Percentiles rank a stretch among this genome's conserved stretches.
Conservation (phyloP, 1,140 invertebrate species). For the Laupala kohalensis region DNA sequence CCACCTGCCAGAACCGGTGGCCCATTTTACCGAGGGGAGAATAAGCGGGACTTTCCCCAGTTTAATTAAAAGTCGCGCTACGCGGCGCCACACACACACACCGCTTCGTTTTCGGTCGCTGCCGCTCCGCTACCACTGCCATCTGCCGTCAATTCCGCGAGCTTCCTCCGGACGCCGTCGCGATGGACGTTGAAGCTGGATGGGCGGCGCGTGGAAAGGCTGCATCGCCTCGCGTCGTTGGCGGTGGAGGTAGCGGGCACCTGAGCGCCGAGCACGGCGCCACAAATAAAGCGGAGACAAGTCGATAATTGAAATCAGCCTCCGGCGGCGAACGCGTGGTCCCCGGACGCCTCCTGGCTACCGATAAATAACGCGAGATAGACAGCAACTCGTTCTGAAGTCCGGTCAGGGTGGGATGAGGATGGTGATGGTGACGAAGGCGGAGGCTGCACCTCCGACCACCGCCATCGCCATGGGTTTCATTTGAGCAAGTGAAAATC, state of each 20-base stretch:
- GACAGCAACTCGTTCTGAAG: neutral
- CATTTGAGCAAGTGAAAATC: conserved; percentile 4
- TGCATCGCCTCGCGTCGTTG: no score
- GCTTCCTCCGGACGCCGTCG: no score
- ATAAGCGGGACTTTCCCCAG: no score
- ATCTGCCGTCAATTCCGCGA: no score
- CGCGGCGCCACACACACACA: neutral
- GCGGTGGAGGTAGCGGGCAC: no score
- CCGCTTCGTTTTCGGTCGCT: no score
- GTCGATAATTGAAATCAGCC: conserved; percentile 10
- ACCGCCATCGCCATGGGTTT: neutral
- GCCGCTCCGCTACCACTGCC: no score
- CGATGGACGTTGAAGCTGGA: no score
- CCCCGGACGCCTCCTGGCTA: neutral
- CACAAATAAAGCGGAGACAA: neutral
- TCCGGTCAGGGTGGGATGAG: neutral
- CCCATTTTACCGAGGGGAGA: no score
- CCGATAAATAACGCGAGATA: conserved; percentile 7
- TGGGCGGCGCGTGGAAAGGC: no score
- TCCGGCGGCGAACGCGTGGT: neutral
- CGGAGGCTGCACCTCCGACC: neutral
- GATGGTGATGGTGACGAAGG: neutral
- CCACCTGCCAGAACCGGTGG: no score
- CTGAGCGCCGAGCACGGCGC: no score
- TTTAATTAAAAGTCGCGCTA: neutral